Evolutionary conservation across 2,888 invertebrate species (phyloP).

Genomic region (Micropterix aruncella): DNA sequence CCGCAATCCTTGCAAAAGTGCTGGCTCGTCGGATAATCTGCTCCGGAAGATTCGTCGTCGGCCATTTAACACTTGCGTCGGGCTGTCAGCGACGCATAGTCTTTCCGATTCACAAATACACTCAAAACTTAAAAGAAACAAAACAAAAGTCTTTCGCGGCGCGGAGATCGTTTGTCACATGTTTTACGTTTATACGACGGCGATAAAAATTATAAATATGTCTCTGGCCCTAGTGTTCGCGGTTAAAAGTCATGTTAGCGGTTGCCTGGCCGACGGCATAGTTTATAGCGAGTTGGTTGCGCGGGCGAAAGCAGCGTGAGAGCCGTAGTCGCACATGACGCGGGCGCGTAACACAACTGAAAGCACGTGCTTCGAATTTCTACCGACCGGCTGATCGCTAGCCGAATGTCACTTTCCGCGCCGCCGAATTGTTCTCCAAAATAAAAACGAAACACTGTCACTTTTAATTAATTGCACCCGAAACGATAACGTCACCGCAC

Average conservation of each 20-base stretch:
- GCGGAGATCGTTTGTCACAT: slow-evolving; percentile 19
- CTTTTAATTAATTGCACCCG: too few species aligned
- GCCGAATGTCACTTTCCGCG: slow-evolving; percentile 4
- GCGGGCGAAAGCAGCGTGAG: too few species aligned
- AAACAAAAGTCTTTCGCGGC: neutral
- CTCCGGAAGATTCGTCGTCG: slow-evolving; percentile 36
- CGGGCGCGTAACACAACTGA: slow-evolving; percentile 11
- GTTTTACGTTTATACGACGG: too few species aligned
- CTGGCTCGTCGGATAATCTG: slow-evolving; percentile 42
- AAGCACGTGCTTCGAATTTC: slow-evolving; percentile 9
- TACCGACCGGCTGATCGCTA: slow-evolving; percentile 9
- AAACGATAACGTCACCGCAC: too few species aligned
- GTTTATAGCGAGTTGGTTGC: too few species aligned
- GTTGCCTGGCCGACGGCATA: too few species aligned
- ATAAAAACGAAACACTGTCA: too few species aligned
- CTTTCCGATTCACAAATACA: neutral
- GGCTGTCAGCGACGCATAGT: neutral
- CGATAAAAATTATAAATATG: too few species aligned
- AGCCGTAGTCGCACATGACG: slow-evolving; percentile 5
- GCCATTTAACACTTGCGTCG: slow-evolving; percentile 27
- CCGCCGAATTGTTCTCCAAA: too few species aligned
- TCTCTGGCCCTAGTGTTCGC: too few species aligned
- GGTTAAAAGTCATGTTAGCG: too few species aligned
- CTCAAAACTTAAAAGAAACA: neutral
- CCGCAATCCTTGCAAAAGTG: slow-evolving; percentile 66